Conservation (phyloP, 2,888 invertebrate species). For the Cerastis leucographa region DNA sequence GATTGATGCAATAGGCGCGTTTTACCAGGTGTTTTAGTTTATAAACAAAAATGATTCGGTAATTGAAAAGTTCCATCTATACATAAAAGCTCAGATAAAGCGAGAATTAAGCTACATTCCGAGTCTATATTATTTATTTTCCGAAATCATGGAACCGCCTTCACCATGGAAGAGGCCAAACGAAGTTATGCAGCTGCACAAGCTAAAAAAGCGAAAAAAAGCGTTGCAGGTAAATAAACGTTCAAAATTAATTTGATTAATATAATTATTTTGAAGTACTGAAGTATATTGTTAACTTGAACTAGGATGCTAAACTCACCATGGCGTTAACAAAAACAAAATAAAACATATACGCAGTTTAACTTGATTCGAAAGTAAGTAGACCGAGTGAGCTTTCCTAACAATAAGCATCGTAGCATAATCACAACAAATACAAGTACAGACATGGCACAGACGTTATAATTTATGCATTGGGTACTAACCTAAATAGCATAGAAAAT, state of each 20-base stretch:
- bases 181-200: constrained; percentile 93
- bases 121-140: constrained; percentile 16
- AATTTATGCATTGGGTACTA: constrained; percentile 18
- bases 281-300: background rate
- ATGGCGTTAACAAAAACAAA: constrained; percentile 29
- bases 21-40: constrained; percentile 46
- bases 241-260: background rate
- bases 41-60: constrained; percentile 46
- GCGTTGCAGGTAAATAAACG: constrained; percentile 92
- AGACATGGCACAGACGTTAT: background rate
- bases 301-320: background rate
- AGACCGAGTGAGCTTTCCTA: background rate
- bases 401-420: background rate
- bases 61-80: background rate
- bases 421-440: background rate
- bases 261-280: no score
- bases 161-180: constrained; percentile 92
- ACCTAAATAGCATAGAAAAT: constrained; percentile 6
- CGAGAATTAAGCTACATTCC: constrained; percentile 3
- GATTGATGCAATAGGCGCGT: constrained; percentile 21
- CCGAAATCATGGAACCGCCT: constrained; percentile 80
- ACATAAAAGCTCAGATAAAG: background rate
- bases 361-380: background rate
- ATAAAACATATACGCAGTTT: constrained; percentile 18
- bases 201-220: constrained; percentile 94